phyloP scores from a whole-genome alignment of 1,140 invertebrate genomes.

The Apis florea region DNA sequence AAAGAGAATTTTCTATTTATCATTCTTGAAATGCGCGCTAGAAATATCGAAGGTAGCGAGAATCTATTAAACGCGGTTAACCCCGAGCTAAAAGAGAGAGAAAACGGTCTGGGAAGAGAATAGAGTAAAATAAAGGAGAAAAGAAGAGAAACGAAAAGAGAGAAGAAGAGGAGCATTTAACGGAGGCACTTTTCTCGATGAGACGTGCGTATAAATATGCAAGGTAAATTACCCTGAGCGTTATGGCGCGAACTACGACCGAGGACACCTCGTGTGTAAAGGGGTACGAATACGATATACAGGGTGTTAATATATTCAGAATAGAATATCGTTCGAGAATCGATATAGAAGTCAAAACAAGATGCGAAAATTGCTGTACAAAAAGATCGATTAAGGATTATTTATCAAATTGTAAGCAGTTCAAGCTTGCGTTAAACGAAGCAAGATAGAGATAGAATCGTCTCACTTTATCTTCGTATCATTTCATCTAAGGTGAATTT shows the following conservation, averaged over 20 bases:
- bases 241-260: conserved; percentile 37
- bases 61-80: conserved; percentile 55
- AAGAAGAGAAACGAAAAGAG: too few relatives aligned
- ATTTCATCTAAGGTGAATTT: too few relatives aligned
- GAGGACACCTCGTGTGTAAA: conserved; percentile 53
- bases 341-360: too few relatives aligned
- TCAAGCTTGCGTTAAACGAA: too few relatives aligned
- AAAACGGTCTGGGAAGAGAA: not conserved
- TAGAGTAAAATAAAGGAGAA: not conserved
- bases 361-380: too few relatives aligned
- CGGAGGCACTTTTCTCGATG: conserved; percentile 53
- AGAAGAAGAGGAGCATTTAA: conserved; percentile 44
- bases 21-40: too few relatives aligned
- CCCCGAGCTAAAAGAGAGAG: not conserved
- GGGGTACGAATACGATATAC: conserved; percentile 65
- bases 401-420: too few relatives aligned
- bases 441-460: too few relatives aligned
- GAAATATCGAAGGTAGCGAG: conserved; percentile 7
- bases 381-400: too few relatives aligned
- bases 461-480: too few relatives aligned
- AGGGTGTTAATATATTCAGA: not conserved
- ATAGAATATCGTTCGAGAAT: too few relatives aligned
- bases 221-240: conserved; percentile 59
- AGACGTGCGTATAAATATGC: conserved; percentile 65
- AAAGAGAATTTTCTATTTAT: too few relatives aligned